A percentile compares a stretch with the other conserved stretches of the same genome.
Conservation (phyloP, 2,888 invertebrate species). For the Nysson spinosus region DNA sequence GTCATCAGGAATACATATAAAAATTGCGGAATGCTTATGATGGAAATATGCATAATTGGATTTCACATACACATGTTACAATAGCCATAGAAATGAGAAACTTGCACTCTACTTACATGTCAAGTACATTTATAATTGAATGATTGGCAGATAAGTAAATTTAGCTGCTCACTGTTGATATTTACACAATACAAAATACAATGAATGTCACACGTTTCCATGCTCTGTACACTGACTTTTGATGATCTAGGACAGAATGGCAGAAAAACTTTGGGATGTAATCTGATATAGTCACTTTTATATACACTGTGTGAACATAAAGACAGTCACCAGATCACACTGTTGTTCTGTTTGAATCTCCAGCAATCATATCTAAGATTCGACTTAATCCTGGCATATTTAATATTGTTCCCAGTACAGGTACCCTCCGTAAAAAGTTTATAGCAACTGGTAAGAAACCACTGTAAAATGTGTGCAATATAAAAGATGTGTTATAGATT, state of each 20-base stretch:
- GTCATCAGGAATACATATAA: not conserved
- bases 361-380: slow-evolving; percentile 89
- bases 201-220: slow-evolving; percentile 7
- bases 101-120: slow-evolving; percentile 21
- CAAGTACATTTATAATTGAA: slow-evolving; percentile 14
- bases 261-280: slow-evolving; percentile 26
- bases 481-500: slow-evolving; percentile 25
- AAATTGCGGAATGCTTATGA: slow-evolving; percentile 28
- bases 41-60: slow-evolving; percentile 5
- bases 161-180: slow-evolving; percentile 24
- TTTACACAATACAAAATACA: slow-evolving; percentile 43
- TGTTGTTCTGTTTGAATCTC: slow-evolving; percentile 89
- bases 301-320: slow-evolving; percentile 60
- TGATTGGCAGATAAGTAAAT: slow-evolving; percentile 10
- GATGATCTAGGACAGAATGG: slow-evolving; percentile 32
- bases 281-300: slow-evolving; percentile 49
- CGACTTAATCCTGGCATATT: slow-evolving; percentile 93
- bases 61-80: slow-evolving; percentile 6
- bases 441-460: slow-evolving; percentile 98
- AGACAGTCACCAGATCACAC: slow-evolving; percentile 80
- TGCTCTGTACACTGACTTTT: slow-evolving; percentile 35
- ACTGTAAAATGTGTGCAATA: slow-evolving; percentile 80
- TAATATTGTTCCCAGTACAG: slow-evolving; percentile 92
- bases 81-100: slow-evolving; percentile 11
- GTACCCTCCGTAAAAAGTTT: slow-evolving; percentile 95